A percentile compares a stretch with the other conserved stretches of the same genome.
These are phyloP conservation scores for Cyprinella venusta DNA, from an alignment of 2,797 vertebrate species.

Conservation along the genomic window DNA sequence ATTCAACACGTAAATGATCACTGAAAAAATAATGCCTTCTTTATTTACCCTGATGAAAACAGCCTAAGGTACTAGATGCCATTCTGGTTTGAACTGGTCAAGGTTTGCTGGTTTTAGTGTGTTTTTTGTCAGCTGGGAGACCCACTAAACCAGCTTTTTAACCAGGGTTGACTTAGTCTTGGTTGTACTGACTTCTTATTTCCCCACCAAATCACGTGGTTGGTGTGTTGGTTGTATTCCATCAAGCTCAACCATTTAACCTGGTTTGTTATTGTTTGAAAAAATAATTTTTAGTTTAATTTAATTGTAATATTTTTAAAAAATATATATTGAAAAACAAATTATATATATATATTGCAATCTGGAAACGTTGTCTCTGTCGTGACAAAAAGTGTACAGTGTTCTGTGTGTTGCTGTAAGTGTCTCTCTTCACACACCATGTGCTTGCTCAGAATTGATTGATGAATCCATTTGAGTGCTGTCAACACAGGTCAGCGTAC, in stretches of 20 bases:
- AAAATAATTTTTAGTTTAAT: neutral
- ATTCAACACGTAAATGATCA: neutral
- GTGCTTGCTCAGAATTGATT: conserved; percentile 18
- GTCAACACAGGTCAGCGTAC: conserved; percentile 26
- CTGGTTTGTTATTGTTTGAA: neutral
- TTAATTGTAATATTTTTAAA: no score
- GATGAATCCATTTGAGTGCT: conserved; percentile 36
- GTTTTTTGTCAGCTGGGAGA: neutral
- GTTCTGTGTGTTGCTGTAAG: conserved; percentile 1
- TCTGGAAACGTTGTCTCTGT: neutral
- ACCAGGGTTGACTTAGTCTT: neutral
- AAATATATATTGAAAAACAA: no score
- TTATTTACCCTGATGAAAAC: neutral
- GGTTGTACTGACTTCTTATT: neutral
- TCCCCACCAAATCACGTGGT: neutral
- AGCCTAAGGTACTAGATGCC: neutral
- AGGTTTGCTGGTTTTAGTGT: neutral
- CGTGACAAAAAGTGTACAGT: neutral
- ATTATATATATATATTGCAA: no score
- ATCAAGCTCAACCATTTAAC: neutral
- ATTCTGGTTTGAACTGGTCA: neutral
- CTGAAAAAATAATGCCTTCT: neutral
- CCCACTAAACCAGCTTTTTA: neutral
- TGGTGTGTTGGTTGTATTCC: neutral
- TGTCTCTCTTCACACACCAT: conserved; percentile 10